Evolutionary conservation across 2,888 invertebrate genomes (phyloP).

Genomic region (Drosophila mimica): DNA sequence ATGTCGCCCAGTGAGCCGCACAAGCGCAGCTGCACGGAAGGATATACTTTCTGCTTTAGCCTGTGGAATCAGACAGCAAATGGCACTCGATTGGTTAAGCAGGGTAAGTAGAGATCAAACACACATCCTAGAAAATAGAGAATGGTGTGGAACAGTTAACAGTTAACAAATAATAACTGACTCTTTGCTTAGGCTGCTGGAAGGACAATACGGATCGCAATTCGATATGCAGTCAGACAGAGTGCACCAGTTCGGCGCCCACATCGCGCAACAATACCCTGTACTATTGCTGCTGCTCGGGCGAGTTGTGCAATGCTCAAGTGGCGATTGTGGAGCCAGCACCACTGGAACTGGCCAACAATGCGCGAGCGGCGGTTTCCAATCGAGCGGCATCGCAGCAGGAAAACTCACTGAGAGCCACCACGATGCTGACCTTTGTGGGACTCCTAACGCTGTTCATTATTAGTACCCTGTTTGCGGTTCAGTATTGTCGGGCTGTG

Average conservation of each 20-base stretch:
- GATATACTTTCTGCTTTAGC: constrained; percentile 82
- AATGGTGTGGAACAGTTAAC: neutral
- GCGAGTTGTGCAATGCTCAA: constrained; percentile 90
- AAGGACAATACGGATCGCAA: constrained; percentile 86
- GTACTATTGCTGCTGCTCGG: constrained; percentile 93
- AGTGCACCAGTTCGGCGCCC: constrained; percentile 87
- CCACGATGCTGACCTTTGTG: constrained; percentile 55
- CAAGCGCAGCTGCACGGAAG: constrained; percentile 68
- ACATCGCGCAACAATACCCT: constrained; percentile 84
- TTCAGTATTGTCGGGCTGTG: constrained; percentile 66
- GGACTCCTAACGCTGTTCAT: constrained; percentile 59
- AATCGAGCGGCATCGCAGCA: constrained; percentile 62
- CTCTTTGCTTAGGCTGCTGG: constrained; percentile 86
- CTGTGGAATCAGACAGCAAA: constrained; percentile 78
- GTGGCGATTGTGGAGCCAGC: constrained; percentile 81
- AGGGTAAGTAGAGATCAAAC: constrained; percentile 59
- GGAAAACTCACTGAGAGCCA: constrained; percentile 58
- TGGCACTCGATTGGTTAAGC: constrained; percentile 76
- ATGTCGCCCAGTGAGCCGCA: constrained; percentile 43
- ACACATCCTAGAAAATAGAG: too few relatives aligned
- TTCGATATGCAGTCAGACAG: constrained; percentile 86
- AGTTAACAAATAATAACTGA: too few relatives aligned
- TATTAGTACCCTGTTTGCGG: constrained; percentile 60
- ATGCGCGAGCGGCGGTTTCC: constrained; percentile 44
- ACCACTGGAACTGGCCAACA: constrained; percentile 79